Percentiles rank a stretch among this genome's conserved stretches.
Conservation (phyloP, 2,888 invertebrate species). For the Ectemnius continuus region DNA sequence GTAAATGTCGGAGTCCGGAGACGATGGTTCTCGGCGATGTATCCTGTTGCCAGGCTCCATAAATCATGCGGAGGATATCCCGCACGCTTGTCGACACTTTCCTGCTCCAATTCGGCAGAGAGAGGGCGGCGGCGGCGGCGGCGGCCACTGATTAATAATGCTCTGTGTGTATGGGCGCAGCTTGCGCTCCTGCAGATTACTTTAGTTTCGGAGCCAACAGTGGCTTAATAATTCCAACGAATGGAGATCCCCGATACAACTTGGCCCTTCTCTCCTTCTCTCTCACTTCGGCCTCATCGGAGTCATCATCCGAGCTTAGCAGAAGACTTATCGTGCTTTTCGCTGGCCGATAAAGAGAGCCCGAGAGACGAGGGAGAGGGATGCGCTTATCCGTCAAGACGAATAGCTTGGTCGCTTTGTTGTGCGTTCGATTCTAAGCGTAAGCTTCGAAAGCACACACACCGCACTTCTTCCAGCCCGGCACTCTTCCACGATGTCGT, state of each 20-base stretch:
- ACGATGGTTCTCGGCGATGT: neutral
- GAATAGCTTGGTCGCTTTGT: neutral
- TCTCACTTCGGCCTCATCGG: no score
- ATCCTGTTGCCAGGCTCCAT: constrained; percentile 26
- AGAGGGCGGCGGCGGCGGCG: no score
- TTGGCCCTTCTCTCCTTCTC: no score
- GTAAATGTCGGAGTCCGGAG: neutral
- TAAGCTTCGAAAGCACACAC: no score
- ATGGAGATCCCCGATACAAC: no score
- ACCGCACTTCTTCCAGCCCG: neutral
- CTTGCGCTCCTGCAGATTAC: constrained; percentile 28
- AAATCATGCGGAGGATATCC: constrained; percentile 40
- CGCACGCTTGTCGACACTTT: constrained; percentile 35
- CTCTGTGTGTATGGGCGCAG: constrained; percentile 27
- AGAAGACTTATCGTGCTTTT: neutral
- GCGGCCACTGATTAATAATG: constrained; percentile 41
- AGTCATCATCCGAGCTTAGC: neutral
- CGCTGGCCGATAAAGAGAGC: neutral
- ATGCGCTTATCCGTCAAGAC: neutral
- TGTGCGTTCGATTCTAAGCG: constrained; percentile 4
- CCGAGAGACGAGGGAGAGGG: no score
- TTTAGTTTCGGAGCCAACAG: constrained; percentile 18
- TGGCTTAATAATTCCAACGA: no score
- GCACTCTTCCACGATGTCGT: neutral
- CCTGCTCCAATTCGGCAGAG: constrained; percentile 16